Conservation (phyloP, 2,888 invertebrate species). For the Tromatobia lineatoria region DNA sequence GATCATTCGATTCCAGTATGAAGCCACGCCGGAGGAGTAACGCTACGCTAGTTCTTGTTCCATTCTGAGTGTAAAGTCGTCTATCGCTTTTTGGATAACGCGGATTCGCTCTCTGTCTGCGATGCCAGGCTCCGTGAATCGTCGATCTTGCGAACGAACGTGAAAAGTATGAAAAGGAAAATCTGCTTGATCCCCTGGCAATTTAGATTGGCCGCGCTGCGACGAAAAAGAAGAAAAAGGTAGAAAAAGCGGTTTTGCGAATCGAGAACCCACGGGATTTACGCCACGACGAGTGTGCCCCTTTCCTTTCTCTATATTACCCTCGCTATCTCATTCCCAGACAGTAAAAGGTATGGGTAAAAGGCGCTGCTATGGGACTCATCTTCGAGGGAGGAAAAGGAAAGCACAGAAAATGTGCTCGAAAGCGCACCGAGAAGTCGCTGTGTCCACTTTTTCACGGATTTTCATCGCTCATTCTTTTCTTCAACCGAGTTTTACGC, state of each 20-base stretch:
- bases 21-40: too few species aligned
- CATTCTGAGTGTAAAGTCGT: conserved; percentile 14
- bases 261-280: conserved; percentile 43
- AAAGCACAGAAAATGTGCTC: background rate
- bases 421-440: background rate
- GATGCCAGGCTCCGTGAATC: conserved; percentile 26
- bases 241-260: conserved; percentile 40
- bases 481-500: conserved; percentile 15
- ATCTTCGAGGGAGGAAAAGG: conserved; percentile 19
- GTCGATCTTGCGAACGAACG: conserved; percentile 58
- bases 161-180: conserved; percentile 55
- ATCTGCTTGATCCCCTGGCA: conserved; percentile 62
- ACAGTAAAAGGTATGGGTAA: conserved; percentile 36
- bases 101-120: conserved; percentile 40
- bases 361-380: conserved; percentile 38
- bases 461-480: conserved; percentile 51
- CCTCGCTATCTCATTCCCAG: conserved; percentile 19
- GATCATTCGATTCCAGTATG: conserved; percentile 57
- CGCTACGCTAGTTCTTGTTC: conserved; percentile 23
- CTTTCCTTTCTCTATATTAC: conserved; percentile 21
- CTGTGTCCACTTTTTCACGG: conserved; percentile 33
- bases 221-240: conserved; percentile 7
- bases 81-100: conserved; percentile 41
- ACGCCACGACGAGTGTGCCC: conserved; percentile 16
- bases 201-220: conserved; percentile 57